Percentiles rank a stretch among this genome's conserved stretches.
phyloP scores from a whole-genome alignment of 2,888 invertebrate species.

The Lucinisca nassula region DNA sequence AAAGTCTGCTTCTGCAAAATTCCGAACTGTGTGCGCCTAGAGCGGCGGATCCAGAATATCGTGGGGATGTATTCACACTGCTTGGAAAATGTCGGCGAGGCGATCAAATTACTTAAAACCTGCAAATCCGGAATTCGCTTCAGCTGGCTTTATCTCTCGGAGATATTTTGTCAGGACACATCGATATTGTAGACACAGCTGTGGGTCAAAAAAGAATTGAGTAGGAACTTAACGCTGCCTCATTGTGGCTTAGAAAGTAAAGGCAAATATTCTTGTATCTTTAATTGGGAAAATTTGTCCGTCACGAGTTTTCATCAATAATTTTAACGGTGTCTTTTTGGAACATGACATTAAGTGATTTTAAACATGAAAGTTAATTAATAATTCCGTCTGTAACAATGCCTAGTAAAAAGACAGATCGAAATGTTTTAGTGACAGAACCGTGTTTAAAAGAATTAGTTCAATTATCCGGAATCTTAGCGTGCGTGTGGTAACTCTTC shows the following conservation, averaged over 20 bases:
- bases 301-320: not conserved
- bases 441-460: not conserved
- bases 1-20: too few relatives aligned
- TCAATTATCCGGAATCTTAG: not conserved
- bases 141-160: not conserved
- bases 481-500: not conserved
- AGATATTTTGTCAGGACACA: not conserved
- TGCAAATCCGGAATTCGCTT: too few relatives aligned
- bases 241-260: not conserved
- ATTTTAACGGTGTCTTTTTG: not conserved
- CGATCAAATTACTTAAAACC: too few relatives aligned
- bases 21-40: too few relatives aligned
- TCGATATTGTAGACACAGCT: not conserved
- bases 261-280: not conserved
- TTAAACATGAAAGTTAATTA: slow-evolving; percentile 25
- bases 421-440: not conserved
- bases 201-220: not conserved
- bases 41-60: too few relatives aligned
- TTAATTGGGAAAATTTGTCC: slow-evolving; percentile 18
- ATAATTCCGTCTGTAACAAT: slow-evolving; percentile 9
- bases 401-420: not conserved
- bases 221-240: not conserved
- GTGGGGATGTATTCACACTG: too few relatives aligned
- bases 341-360: slow-evolving; percentile 14
- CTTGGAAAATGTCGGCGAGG: too few relatives aligned